Evolutionary conservation across 2,888 invertebrate genomes (phyloP).

Genomic region (Penaeus monodon): DNA sequence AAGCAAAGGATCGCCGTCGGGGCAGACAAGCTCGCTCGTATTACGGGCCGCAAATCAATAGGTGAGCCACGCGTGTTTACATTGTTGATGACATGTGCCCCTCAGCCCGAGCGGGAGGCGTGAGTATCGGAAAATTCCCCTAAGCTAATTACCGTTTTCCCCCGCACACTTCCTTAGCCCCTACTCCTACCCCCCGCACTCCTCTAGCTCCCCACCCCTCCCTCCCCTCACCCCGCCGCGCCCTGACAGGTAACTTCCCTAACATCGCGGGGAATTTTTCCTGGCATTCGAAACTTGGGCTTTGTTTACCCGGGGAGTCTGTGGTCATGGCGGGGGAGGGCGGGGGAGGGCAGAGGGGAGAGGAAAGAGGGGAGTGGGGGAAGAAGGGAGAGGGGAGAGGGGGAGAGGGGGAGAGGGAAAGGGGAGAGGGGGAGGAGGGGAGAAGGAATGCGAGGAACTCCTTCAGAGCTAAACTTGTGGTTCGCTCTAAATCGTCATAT

Average conservation of each 20-base stretch:
- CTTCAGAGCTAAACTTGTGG: no score
- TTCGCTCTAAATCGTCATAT: no score
- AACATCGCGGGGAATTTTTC: slow-evolving; percentile 29
- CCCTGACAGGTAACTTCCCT: slow-evolving; percentile 20
- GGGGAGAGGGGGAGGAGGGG: not conserved
- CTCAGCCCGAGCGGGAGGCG: not conserved
- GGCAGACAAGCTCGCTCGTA: not conserved
- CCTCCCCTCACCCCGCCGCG: slow-evolving; percentile 17
- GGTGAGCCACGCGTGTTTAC: not conserved
- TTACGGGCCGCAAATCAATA: not conserved
- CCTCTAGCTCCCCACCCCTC: not conserved
- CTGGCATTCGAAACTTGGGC: slow-evolving; percentile 38
- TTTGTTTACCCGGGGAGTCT: slow-evolving; percentile 27
- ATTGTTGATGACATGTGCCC: not conserved
- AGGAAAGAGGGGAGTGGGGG: not conserved
- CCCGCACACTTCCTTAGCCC: slow-evolving; percentile 7
- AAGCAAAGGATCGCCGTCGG: not conserved
- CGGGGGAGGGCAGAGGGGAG: not conserved
- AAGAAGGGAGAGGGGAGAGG: not conserved
- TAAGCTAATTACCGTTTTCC: slow-evolving; percentile 24
- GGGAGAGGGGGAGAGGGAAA: not conserved
- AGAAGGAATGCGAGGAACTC: not conserved
- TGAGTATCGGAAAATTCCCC: slow-evolving; percentile 26
- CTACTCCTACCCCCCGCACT: not conserved
- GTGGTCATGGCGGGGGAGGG: not conserved